These are phyloP conservation scores for Cromileptes altivelis DNA, from an alignment of 2,113 vertebrate species.

Conservation along the genomic window DNA sequence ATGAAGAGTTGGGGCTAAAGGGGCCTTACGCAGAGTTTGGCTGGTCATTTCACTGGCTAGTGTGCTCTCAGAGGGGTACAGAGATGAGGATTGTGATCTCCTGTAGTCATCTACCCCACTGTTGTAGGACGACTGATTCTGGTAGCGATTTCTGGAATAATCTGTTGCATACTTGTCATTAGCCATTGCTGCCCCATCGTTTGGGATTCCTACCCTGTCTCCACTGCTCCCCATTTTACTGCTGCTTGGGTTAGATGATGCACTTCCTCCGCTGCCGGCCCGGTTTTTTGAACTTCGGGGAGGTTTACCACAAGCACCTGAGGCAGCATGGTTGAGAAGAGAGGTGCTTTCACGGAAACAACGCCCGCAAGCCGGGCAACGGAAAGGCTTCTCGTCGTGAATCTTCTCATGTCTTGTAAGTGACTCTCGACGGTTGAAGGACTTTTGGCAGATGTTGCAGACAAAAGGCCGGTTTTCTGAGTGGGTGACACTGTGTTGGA, in stretches of 20 bases:
- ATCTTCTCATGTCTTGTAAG: conserved; percentile 94
- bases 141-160: conserved; percentile 84
- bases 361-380: conserved; percentile 91
- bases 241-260: conserved; percentile 51
- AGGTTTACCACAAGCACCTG: conserved; percentile 87
- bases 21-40: conserved; percentile 85
- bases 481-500: conserved; percentile 95
- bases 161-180: conserved; percentile 80
- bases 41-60: conserved; percentile 74
- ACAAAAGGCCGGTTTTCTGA: conserved; percentile 92
- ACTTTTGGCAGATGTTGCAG: conserved; percentile 90
- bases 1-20: conserved; percentile 86
- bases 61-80: conserved; percentile 77
- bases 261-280: background rate
- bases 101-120: conserved; percentile 80
- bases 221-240: conserved; percentile 71
- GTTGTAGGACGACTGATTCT: conserved; percentile 73
- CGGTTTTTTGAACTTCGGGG: conserved; percentile 73
- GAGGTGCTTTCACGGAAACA: conserved; percentile 92
- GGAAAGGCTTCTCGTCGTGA: conserved; percentile 90
- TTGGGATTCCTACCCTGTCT: conserved; percentile 53
- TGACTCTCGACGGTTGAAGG: conserved; percentile 93
- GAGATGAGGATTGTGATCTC: conserved; percentile 70
- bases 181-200: conserved; percentile 46
- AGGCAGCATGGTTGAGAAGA: conserved; percentile 91